Base-by-base conservation (phyloP, 2,888 invertebrate species). In the Agonopterix heracliana region DNA sequence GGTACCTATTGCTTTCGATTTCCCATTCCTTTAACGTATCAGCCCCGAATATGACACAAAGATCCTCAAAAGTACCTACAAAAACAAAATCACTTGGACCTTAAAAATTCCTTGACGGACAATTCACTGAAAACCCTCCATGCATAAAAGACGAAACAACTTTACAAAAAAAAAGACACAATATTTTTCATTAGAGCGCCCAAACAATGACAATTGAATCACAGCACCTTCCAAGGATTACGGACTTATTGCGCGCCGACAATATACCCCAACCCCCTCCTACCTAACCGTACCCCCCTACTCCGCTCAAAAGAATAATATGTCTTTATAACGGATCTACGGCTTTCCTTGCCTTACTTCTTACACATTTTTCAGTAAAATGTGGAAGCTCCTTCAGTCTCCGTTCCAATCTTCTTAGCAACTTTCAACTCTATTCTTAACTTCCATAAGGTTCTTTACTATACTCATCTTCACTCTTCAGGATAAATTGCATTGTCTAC, bases 401-500 rank as follows among this genome's bases (percentile, higher is more conserved):
- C 66, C 61, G 63, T 54, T 51, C 26, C 26, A 26, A 26, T 26
- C 26, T 26, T 26, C 26, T 26, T 26, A 26, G 26, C 40, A 38
- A 73, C 58, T 60, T 53, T 63, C 51, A 58, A 67, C 73, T 59
- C 47, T 77, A 61, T 56, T n/a, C 1, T 2, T 1, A 0, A 10
- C 3, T 1, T 0, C 5, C 0, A 10, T 57, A 70, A 46, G 59
- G 53, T 57, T 55, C 36, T 51, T 49, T 68, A 66, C 67, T 7
- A 41, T 41, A 47, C 46, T 50, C 2, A 26, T 26, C 26, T 26
- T 5, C 26, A 26, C 26, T 62, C 66, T 69, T 61, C 56, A 76
- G 74, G 78, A 84, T 80, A 84, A 78, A 87, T 85, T 84, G 86
- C 85, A 85, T 84, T 85, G 85, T 84, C 86, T 85, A 71, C 74